Percentiles rank a stretch among this genome's conserved stretches.
These are phyloP conservation scores for Pardalotus punctatus DNA, from an alignment of 2,113 vertebrate genomes.

Conservation along the genomic window DNA sequence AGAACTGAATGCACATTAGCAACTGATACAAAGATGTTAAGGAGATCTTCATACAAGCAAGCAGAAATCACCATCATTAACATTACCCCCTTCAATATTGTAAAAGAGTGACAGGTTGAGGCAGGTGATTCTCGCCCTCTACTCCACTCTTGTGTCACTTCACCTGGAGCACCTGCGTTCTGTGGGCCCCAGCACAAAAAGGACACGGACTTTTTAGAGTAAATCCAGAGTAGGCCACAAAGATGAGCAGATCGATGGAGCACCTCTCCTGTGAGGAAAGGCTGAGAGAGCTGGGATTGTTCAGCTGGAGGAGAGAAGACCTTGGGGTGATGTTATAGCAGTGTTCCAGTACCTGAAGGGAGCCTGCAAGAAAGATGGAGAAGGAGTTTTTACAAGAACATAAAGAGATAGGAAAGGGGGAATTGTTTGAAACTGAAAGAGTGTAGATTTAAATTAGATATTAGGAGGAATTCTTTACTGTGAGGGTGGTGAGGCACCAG, in stretches of 20 bases:
- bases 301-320: background rate
- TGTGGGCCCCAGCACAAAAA: background rate
- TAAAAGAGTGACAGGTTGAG: background rate
- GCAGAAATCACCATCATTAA: background rate
- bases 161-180: background rate
- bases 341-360: background rate
- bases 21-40: background rate
- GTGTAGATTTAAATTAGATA: background rate
- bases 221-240: background rate
- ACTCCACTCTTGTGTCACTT: background rate
- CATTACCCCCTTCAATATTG: background rate
- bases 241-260: background rate
- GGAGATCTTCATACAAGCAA: background rate
- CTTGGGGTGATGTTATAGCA: background rate
- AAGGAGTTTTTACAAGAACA: background rate
- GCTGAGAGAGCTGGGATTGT: background rate
- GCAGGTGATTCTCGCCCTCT: background rate
- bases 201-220: rapidly evolving
- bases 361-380: background rate
- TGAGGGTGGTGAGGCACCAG: background rate
- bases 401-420: background rate
- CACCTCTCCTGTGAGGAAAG: background rate
- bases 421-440: background rate
- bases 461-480: background rate
- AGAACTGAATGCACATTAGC: background rate